Evolutionary conservation across 2,888 invertebrate genomes (phyloP).

Genomic region (Sipunculus nudus): DNA sequence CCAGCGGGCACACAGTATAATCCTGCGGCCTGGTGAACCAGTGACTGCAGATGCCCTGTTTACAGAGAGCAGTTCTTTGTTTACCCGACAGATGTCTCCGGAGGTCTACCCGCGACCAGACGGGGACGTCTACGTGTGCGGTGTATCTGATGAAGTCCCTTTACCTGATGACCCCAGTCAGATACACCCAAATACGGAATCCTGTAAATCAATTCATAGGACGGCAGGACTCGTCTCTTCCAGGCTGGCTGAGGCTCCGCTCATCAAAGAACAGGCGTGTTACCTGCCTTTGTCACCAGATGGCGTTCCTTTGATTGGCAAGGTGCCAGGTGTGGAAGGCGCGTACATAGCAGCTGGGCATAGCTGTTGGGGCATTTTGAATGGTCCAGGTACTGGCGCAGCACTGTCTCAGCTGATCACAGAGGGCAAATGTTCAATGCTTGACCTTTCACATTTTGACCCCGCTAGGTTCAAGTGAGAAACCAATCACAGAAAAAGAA

Average conservation of each 20-base stretch:
- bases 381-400: conserved; percentile 39
- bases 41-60: conserved; percentile 34
- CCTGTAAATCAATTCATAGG: conserved; percentile 15
- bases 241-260: conserved; percentile 13
- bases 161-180: conserved; percentile 30
- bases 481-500: no score
- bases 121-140: conserved; percentile 41
- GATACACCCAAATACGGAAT: conserved; percentile 19
- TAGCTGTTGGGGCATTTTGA: conserved; percentile 44
- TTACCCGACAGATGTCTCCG: conserved; percentile 11
- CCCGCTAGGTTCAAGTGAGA: conserved; percentile 22
- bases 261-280: conserved; percentile 34
- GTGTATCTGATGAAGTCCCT: conserved; percentile 24
- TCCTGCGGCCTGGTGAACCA: conserved; percentile 15
- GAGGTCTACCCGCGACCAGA: conserved; percentile 45
- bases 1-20: conserved; percentile 38
- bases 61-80: conserved; percentile 17
- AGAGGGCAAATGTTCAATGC: conserved; percentile 26
- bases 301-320: conserved; percentile 36
- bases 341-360: conserved; percentile 41
- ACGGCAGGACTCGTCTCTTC: conserved; percentile 14
- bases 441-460: conserved; percentile 33
- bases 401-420: conserved; percentile 38
- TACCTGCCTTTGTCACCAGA: conserved; percentile 34
- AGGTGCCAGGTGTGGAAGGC: conserved; percentile 25